A percentile compares a stretch with the other conserved stretches of the same genome.
Evolutionary conservation across 2,888 invertebrate genomes (phyloP).

Genomic region (Drosophila glabriapex): DNA sequence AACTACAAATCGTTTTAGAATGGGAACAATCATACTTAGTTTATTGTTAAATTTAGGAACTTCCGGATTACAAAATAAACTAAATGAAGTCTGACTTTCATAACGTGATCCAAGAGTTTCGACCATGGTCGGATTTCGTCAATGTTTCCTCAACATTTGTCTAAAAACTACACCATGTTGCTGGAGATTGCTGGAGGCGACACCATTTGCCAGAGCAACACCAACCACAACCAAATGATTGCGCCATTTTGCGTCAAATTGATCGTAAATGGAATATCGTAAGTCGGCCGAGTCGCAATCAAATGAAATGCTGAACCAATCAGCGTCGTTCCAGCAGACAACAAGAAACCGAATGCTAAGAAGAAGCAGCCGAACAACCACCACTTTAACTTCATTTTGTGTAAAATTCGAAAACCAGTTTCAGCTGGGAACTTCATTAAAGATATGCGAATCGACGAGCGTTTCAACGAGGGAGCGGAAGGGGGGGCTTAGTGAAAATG

Average conservation of each 20-base stretch:
- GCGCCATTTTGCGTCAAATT: constrained; percentile 65
- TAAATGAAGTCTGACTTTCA: not conserved
- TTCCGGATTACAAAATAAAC: not conserved
- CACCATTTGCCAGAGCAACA: constrained; percentile 28
- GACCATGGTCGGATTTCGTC: not conserved
- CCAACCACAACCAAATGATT: constrained; percentile 33
- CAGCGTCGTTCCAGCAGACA: constrained; percentile 19
- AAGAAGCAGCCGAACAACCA: constrained; percentile 19
- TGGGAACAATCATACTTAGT: not conserved
- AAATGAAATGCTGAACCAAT: constrained; percentile 37
- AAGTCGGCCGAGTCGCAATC: constrained; percentile 17
- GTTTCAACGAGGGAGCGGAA: not conserved
- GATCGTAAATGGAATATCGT: constrained; percentile 49
- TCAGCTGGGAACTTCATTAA: constrained; percentile 61
- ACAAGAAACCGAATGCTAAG: not conserved
- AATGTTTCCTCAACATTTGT: not conserved
- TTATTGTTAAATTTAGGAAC: not conserved
- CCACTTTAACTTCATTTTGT: constrained; percentile 74
- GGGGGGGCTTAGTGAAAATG: constrained; percentile 70
- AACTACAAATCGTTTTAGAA: not conserved
- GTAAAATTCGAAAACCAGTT: constrained; percentile 59
- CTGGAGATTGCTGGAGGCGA: not conserved
- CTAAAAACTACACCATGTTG: constrained; percentile 28
- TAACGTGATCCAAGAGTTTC: not conserved
- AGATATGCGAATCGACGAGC: constrained; percentile 28